phyloP scores from a whole-genome alignment of 2,797 vertebrate species.

The Cirrhinus molitorella region DNA sequence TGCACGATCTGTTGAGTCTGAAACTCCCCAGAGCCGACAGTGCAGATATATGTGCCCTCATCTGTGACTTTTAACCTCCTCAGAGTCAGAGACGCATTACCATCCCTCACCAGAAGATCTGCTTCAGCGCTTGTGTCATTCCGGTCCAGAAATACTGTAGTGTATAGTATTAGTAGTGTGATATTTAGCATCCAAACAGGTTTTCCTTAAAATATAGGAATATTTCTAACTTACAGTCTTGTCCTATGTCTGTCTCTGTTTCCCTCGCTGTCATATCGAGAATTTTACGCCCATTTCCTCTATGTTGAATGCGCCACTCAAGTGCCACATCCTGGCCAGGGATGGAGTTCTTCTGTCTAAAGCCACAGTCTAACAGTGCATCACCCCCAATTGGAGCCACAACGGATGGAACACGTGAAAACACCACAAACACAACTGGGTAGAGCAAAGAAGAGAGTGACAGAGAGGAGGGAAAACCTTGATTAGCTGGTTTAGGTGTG shows the following conservation, averaged over 20 bases:
- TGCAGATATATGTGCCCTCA: constrained; percentile 85
- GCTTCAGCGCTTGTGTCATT: constrained; percentile 70
- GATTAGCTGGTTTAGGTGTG: too few relatives aligned
- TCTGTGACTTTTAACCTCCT: constrained; percentile 76
- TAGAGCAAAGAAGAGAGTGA: constrained; percentile 20
- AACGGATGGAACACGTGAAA: constrained; percentile 74
- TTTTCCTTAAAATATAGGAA: not conserved
- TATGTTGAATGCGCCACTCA: constrained; percentile 86
- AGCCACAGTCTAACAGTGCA: constrained; percentile 81
- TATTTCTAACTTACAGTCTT: constrained; percentile 65
- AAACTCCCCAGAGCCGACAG: constrained; percentile 72
- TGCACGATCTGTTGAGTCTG: constrained; percentile 82
- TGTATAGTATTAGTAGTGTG: constrained; percentile 18
- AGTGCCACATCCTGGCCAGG: constrained; percentile 68
- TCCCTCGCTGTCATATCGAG: constrained; percentile 68
- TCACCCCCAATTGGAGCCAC: constrained; percentile 70
- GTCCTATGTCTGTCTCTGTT: constrained; percentile 62
- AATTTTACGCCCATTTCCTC: constrained; percentile 78
- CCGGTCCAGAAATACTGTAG: constrained; percentile 69
- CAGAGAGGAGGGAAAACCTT: too few relatives aligned
- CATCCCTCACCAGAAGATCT: constrained; percentile 64
- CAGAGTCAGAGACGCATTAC: constrained; percentile 80
- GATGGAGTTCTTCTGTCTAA: constrained; percentile 73
- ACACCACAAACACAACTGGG: constrained; percentile 85
- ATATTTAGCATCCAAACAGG: not conserved